A percentile compares a stretch with the other conserved stretches of the same genome.
These are phyloP conservation scores for Eupeodes latifasciatus DNA, from an alignment of 2,888 invertebrate species.

Conservation along the genomic window DNA sequence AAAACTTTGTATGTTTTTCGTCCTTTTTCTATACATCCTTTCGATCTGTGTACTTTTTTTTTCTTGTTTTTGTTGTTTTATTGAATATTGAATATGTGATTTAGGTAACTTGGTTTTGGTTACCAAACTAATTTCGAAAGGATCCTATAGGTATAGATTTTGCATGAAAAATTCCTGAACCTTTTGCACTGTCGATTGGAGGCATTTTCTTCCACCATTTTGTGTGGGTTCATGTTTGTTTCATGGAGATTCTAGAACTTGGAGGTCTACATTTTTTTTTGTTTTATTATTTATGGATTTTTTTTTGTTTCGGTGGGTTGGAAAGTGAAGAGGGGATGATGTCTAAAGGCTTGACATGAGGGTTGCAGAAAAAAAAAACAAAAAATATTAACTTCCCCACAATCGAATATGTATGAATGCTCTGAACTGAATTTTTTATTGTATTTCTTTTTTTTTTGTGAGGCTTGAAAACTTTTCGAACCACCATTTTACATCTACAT, in stretches of 20 bases:
- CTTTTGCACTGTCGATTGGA: background rate
- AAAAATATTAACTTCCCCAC: slow-evolving; percentile 4
- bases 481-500: too few species aligned
- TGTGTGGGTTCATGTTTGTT: background rate
- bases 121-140: slow-evolving; percentile 49
- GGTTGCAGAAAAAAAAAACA: background rate
- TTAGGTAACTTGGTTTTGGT: slow-evolving; percentile 55
- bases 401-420: slow-evolving; percentile 42
- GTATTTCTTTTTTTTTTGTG: background rate
- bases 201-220: background rate
- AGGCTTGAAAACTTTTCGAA: slow-evolving; percentile 14
- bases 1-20: background rate
- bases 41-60: background rate
- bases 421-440: background rate
- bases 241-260: slow-evolving; percentile 28
- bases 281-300: background rate
- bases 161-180: slow-evolving; percentile 3
- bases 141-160: slow-evolving; percentile 19
- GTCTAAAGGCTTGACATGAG: slow-evolving; percentile 9
- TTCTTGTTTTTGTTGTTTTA: background rate
- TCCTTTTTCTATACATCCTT: background rate
- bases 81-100: slow-evolving; percentile 63
- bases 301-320: background rate
- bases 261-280: background rate
- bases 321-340: background rate